Base-by-base conservation (phyloP, 2,888 invertebrate genomes). In the Macrosoma leucophasiata region DNA sequence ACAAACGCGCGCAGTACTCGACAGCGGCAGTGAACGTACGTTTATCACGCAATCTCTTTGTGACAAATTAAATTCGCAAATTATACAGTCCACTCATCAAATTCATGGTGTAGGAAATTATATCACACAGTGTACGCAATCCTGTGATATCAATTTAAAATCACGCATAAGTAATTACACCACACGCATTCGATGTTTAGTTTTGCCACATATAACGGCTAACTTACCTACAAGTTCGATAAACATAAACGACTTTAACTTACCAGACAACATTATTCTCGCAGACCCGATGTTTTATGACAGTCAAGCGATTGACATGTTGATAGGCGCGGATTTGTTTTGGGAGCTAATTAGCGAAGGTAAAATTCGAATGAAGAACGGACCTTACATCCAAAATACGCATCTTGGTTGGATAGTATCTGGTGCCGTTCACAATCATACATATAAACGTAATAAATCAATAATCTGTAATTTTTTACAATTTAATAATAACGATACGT, bases 41-140 rank as follows among this genome's bases (percentile, higher is more conserved):
- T 39, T 50, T 6, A 46, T 48, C 12, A 36, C 42, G 1, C 14
- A 49, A 20, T 24, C 33, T 6, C 30, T 50, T 26, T 40, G 41
- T 26, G 14, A 48, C 8, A 29, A 13, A 37, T 23, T 48, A 33
- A 30, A 43, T 14, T 8, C 35, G 17, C 35, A 24, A 23, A 26
- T 39, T 13, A 24, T 49, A 49, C 46, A 50, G 46, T 53, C 45
- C 44, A 50, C 46, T 30, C 22, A 39, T 2, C 18, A 36, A 15
- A 42, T 49, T 10, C 22, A 29, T 5, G 46, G 47, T 13, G 43
- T 48, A 15, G 39, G 43, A 2, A 36, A 37, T 11, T 28, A 20
- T 7, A 22, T 46, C 2, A 41, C 43, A 15, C 39, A 43, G n/a
- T 34, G 38, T 15, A 29, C 39, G 20, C 33, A 44, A 10, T 25